Evolutionary conservation across 2,888 invertebrate species (phyloP), one percentile per base, ranked within the genome.

Genomic region (Papilio gigon): DNA sequence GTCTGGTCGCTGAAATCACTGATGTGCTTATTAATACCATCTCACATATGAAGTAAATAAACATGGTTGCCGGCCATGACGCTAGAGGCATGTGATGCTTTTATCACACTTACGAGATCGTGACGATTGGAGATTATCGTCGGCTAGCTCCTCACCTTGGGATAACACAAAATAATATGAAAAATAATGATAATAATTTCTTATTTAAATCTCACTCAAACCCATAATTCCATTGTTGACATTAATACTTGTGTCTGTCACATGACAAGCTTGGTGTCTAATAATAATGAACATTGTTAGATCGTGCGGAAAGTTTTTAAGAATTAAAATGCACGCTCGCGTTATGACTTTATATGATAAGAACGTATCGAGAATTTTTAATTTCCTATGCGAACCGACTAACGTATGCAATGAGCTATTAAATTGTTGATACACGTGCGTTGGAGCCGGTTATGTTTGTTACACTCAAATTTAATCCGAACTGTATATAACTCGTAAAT

Each of bases 51-150:
- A 68, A 61, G 47, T 37, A 56, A 53, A 30, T 30, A 63, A 71
- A 72, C 71, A 72, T 72, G 67, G 67, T 67, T 73, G 70, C 71
- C 27, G 73, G 65, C 73, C 73, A 67, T 74, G 74, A 76, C 72
- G 74, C 70, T 40, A 72, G 72, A 72, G 73, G 73, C 86, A 86
- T 88, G 88, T 88, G 88, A 89, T 85, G 74, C 71, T 75, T 81
- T 88, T 86, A 88, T 87, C 88, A 84, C 81, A 81, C 80, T 78
- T 79, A 77, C 73, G 74, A 81, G 80, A 84, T 85, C 85, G 84
- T 88, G 87, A 85, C 85, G 83, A 80, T 78, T 73, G 75, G 69
- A 88, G 82, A 87, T 88, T 85, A 87, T 82, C 82, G 76, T 72
- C 77, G 72, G 74, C 27, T 12, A 69, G 70, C 72, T 73, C 70